Evolutionary conservation across 2,888 invertebrate genomes (phyloP), one percentile per base, ranked within the genome.

Genomic region (Phaedon cochleariae): DNA sequence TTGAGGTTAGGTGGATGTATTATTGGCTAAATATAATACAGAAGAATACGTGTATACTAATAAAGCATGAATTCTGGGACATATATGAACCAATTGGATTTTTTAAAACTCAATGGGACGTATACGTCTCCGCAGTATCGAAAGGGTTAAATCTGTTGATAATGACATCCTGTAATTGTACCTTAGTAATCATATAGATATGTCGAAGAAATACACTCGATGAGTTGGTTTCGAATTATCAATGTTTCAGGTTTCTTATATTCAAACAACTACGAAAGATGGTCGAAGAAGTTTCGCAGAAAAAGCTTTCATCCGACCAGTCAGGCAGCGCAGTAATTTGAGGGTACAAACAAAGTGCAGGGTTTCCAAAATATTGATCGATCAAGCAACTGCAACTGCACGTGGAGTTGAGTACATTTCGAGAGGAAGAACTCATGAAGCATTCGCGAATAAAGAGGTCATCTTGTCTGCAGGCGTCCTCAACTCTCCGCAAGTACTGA

Each of bases 401-500:
- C 77, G 80, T 45, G 87, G 86, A 0, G 86, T 88, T 0, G 61
- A 68, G 34, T 73, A 61, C 26, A 49, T 31, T 21, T 37, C 55
- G 6, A 48, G 64, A 3, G 51, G 55, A 18, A 65, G 60, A 2
- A 51, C 31, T 2, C 84, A 84, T 67, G 76, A 78, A 70, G 83
- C 85, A 41, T 73, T 73, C 66, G 85, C 85, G 10, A 83, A 79
- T 0, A 88, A 86, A 71, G 89, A 89, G 79, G 86, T 88, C 0
- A 85, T 89, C 48, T 73, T 88, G 5, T 89, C 90, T 6, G 92
- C 91, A 4, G 76, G 95, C 0, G 89, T 93, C 0, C 89, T 95
- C 68, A 92, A 92, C 81, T 90, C 93, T 0, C 92, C 95, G 0
- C 93, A 95, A 81, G 79, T 95, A 12, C 75, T 90, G 17, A 88